A percentile compares a stretch with the other conserved stretches of the same genome.
Evolutionary conservation across 2,888 invertebrate genomes (phyloP).

Genomic region (Latheticus oryzae): DNA sequence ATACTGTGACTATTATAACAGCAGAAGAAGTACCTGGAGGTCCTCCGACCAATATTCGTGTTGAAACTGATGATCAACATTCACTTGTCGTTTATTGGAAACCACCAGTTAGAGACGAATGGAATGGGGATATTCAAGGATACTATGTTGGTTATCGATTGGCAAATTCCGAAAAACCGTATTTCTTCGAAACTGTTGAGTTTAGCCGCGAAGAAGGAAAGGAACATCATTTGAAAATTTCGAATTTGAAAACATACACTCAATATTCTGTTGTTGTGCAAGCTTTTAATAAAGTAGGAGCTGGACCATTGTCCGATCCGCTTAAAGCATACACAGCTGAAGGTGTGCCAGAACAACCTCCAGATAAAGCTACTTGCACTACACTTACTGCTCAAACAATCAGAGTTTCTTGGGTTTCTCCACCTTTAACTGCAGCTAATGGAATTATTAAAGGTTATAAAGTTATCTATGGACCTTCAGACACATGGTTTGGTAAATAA

Average conservation of each 20-base stretch:
- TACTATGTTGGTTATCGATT: constrained; percentile 93
- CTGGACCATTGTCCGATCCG: constrained; percentile 91
- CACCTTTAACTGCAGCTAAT: constrained; percentile 90
- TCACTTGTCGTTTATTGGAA: constrained; percentile 91
- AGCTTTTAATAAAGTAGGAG: constrained; percentile 94
- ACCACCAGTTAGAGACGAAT: constrained; percentile 87
- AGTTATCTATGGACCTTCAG: constrained; percentile 91
- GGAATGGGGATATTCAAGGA: constrained; percentile 92
- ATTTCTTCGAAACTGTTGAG: constrained; percentile 91
- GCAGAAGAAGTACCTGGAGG: constrained; percentile 86
- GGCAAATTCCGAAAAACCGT: constrained; percentile 86
- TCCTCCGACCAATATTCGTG: constrained; percentile 84
- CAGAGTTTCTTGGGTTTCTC: constrained; percentile 94
- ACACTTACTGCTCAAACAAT: constrained; percentile 95
- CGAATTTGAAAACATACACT: constrained; percentile 81
- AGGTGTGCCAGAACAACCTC: constrained; percentile 92
- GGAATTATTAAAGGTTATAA: constrained; percentile 97
- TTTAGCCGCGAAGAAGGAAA: constrained; percentile 92
- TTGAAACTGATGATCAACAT: constrained; percentile 89
- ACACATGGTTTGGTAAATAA: constrained; percentile 90
- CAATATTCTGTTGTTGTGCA: constrained; percentile 96
- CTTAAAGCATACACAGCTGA: constrained; percentile 93
- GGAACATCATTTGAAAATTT: constrained; percentile 80
- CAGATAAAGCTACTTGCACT: constrained; percentile 91
- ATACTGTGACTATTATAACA: constrained; percentile 93